A percentile compares a stretch with the other conserved stretches of the same genome.
These are phyloP conservation scores for Drosophila affinis DNA, from an alignment of 2,888 invertebrate species.

Conservation along the genomic window DNA sequence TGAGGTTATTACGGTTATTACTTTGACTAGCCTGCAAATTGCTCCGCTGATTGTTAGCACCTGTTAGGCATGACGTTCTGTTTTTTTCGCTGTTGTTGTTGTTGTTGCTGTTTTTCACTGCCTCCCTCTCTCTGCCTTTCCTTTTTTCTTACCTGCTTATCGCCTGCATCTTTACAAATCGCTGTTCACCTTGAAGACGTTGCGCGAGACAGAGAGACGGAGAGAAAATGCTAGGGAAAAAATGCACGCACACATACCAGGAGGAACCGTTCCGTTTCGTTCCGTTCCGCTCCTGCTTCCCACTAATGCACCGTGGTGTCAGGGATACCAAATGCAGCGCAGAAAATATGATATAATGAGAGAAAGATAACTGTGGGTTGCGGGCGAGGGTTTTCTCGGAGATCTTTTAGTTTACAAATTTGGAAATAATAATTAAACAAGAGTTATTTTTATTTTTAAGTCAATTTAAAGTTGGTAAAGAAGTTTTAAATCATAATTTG, in stretches of 20 bases:
- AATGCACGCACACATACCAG: conserved; percentile 48
- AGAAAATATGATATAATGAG: background rate
- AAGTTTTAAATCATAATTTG: too few relatives aligned
- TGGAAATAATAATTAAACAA: too few relatives aligned
- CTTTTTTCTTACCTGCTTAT: conserved; percentile 32
- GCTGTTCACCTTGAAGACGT: conserved; percentile 57
- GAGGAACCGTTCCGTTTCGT: conserved; percentile 50
- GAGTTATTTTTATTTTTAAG: too few relatives aligned
- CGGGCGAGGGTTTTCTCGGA: too few relatives aligned
- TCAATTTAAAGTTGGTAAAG: too few relatives aligned
- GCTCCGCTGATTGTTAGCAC: conserved; percentile 41
- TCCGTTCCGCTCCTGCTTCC: conserved; percentile 23
- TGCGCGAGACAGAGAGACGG: conserved; percentile 7
- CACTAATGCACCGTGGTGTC: background rate
- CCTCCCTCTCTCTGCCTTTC: conserved; percentile 11
- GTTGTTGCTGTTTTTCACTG: conserved; percentile 5
- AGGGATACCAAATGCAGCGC: background rate
- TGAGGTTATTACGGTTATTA: conserved; percentile 37
- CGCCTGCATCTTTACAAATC: conserved; percentile 62
- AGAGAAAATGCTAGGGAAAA: conserved; percentile 24
- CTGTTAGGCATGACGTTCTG: conserved; percentile 45
- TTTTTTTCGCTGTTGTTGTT: conserved; percentile 22
- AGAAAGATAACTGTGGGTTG: too few relatives aligned
- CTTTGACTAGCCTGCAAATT: conserved; percentile 36
- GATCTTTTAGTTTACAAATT: too few relatives aligned